A percentile compares a stretch with the other conserved stretches of the same genome.
Evolutionary conservation across 2,888 invertebrate genomes (phyloP).

Genomic region (Baronia brevicornis): DNA sequence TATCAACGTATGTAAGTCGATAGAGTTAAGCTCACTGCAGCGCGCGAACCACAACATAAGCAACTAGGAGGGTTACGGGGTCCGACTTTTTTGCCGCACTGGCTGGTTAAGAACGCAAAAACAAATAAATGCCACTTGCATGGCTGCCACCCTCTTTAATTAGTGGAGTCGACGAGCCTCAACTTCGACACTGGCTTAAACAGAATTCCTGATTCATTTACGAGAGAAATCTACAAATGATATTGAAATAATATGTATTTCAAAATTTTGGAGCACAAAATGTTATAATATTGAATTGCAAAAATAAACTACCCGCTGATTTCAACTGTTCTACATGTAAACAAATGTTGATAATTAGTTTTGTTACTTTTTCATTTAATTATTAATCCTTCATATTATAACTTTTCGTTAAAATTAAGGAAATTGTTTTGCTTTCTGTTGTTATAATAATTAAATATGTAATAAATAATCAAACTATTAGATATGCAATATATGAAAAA

Average conservation of each 20-base stretch:
- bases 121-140: slow-evolving; percentile 29
- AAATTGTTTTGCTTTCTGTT: too few species aligned
- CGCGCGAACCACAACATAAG: slow-evolving; percentile 11
- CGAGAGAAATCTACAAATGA: slow-evolving; percentile 11
- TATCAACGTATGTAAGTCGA: slow-evolving; percentile 10
- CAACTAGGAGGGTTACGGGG: slow-evolving; percentile 20
- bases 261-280: slow-evolving; percentile 7
- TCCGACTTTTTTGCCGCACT: slow-evolving; percentile 20
- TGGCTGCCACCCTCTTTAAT: slow-evolving; percentile 33
- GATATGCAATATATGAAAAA: too few species aligned
- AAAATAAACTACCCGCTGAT: too few species aligned
- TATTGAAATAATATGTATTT: slow-evolving; percentile 7
- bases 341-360: too few species aligned
- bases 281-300: too few species aligned
- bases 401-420: too few species aligned
- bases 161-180: slow-evolving; percentile 25
- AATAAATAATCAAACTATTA: too few species aligned
- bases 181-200: slow-evolving; percentile 18
- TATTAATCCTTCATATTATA: too few species aligned
- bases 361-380: too few species aligned
- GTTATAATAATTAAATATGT: too few species aligned
- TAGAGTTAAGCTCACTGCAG: slow-evolving; percentile 7
- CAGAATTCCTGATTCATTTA: slow-evolving; percentile 17
- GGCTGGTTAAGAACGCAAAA: slow-evolving; percentile 23
- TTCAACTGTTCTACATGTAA: too few species aligned